Percentiles rank a stretch among this genome's conserved stretches.
Evolutionary conservation across 2,797 vertebrate species (phyloP).

Genomic region (Falco columbarius): DNA sequence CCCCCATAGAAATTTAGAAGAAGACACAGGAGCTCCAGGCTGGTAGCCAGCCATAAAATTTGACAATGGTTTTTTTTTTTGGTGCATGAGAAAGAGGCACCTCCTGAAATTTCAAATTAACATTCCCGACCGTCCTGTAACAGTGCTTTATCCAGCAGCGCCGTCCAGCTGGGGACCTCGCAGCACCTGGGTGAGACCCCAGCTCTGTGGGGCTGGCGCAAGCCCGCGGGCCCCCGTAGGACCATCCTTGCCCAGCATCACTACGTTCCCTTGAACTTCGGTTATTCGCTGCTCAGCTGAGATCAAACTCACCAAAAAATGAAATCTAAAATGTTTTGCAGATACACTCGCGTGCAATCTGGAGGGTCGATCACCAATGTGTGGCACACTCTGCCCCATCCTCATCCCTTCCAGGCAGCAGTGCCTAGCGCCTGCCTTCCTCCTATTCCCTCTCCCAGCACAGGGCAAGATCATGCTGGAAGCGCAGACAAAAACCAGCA

Average conservation of each 20-base stretch:
- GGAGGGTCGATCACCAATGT: rapidly evolving
- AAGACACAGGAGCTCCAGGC: not conserved
- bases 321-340: not conserved
- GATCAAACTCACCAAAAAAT: rapidly evolving
- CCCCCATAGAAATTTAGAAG: not conserved
- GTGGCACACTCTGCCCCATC: rapidly evolving
- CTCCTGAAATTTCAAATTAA: not conserved
- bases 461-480: not conserved
- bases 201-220: rapidly evolving
- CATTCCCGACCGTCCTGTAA: not conserved
- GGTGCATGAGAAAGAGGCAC: not conserved
- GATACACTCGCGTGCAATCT: not conserved
- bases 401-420: not conserved
- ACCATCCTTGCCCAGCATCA: not conserved
- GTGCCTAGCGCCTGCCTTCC: not conserved
- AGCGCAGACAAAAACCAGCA: not conserved
- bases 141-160: rapidly evolving
- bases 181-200: rapidly evolving
- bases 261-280: rapidly evolving
- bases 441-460: not conserved
- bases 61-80: rapidly evolving
- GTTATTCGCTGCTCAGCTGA: not conserved
- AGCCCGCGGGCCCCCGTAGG: not conserved
- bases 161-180: rapidly evolving
- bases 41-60: not conserved